Evolutionary conservation across 2,888 invertebrate species (phyloP).

Genomic region (Cerceris rybyensis): DNA sequence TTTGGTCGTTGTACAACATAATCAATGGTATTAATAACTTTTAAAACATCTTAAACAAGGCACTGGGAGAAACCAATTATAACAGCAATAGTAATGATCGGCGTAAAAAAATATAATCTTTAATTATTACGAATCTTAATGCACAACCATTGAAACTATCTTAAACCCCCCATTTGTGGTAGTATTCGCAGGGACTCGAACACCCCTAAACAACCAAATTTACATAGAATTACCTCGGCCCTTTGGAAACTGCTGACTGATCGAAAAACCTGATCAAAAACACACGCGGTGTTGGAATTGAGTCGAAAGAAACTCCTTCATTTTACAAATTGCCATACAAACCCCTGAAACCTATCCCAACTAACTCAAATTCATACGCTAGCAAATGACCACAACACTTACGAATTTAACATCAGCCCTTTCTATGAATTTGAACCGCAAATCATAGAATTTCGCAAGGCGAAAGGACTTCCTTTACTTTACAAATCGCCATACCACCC

Average conservation of each 20-base stretch:
- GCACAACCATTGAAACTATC: not conserved
- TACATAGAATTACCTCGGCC: too few species aligned
- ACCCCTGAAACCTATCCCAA: too few species aligned
- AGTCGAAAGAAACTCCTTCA: too few species aligned
- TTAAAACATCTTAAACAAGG: constrained; percentile 41
- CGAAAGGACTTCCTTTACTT: not conserved
- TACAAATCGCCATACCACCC: constrained; percentile 51
- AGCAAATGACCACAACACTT: too few species aligned
- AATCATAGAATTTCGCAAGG: not conserved
- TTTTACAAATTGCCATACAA: too few species aligned
- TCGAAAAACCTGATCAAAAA: too few species aligned
- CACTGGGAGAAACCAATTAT: constrained; percentile 39
- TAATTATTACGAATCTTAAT: not conserved
- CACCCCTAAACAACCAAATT: too few species aligned
- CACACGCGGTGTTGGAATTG: too few species aligned
- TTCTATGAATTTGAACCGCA: not conserved
- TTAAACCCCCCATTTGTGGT: not conserved
- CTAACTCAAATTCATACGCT: too few species aligned
- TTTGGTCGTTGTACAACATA: constrained; percentile 23
- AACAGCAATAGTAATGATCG: not conserved
- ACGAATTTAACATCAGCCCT: constrained; percentile 18
- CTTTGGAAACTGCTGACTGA: too few species aligned
- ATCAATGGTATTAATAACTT: constrained; percentile 5
- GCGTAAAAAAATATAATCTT: constrained; percentile 24
- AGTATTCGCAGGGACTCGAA: too few species aligned